Evolutionary conservation across 2,113 vertebrate genomes (phyloP).

Genomic region (Mustela lutreola): DNA sequence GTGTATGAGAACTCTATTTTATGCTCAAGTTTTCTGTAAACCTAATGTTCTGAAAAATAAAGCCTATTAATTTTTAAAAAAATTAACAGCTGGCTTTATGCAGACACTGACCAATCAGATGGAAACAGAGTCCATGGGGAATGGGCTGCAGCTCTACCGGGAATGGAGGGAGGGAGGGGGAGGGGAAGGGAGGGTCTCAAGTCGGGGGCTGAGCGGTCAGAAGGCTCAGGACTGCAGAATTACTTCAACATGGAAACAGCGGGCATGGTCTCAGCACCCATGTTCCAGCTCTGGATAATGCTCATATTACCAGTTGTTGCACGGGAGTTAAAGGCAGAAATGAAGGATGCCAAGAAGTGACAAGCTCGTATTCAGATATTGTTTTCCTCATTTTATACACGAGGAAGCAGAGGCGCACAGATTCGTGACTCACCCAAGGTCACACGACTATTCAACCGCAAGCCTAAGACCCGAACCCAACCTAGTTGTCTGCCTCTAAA

Average conservation of each 20-base stretch:
- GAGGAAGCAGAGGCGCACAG: neutral
- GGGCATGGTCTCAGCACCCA: neutral
- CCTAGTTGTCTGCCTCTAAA: neutral
- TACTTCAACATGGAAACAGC: neutral
- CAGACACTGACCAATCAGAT: neutral
- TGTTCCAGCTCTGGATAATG: too few species aligned
- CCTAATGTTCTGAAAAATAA: neutral
- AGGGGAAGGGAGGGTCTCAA: too few species aligned
- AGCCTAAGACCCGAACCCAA: neutral
- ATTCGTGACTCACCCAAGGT: neutral
- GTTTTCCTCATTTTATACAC: neutral
- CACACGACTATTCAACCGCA: neutral
- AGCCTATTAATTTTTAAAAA: neutral
- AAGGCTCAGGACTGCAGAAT: neutral
- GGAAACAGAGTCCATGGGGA: neutral
- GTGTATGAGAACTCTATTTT: neutral
- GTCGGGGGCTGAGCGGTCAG: fast-evolving
- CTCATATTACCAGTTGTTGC: neutral
- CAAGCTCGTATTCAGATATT: fast-evolving
- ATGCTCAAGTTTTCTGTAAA: neutral
- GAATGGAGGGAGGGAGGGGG: too few species aligned
- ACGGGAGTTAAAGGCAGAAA: neutral
- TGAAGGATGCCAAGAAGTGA: neutral
- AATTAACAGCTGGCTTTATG: neutral
- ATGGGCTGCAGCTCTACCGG: fast-evolving